Evolutionary conservation across 2,888 invertebrate genomes (phyloP).

Genomic region (Drosophila borborema): DNA sequence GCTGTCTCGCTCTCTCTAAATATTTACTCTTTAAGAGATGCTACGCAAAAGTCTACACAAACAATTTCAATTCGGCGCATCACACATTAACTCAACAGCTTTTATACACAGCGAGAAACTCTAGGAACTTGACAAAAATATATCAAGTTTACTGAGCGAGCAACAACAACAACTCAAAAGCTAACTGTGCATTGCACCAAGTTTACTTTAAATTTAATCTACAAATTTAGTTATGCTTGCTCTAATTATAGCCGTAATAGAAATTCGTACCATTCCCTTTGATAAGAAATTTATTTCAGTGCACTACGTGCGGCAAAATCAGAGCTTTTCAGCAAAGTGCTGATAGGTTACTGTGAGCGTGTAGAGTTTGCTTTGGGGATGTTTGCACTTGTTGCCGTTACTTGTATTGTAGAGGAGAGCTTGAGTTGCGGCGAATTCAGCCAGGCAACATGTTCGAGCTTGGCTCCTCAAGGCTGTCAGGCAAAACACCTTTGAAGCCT

Average conservation of each 20-base stretch:
- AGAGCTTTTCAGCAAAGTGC: conserved; percentile 47
- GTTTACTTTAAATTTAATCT: neutral
- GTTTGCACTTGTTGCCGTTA: conserved; percentile 75
- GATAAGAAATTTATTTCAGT: conserved; percentile 11
- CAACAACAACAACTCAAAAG: no score
- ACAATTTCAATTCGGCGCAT: conserved; percentile 39
- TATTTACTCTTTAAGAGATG: conserved; percentile 23
- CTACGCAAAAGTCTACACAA: conserved; percentile 54
- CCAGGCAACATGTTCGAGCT: conserved; percentile 72
- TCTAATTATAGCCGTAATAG: neutral
- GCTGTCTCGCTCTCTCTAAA: conserved; percentile 36
- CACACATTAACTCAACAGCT: conserved; percentile 49
- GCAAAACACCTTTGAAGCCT: no score
- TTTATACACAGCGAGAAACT: conserved; percentile 49
- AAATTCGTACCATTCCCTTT: neutral
- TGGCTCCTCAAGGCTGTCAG: neutral
- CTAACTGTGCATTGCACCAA: accelerated
- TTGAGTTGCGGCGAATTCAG: conserved; percentile 70
- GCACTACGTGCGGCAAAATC: conserved; percentile 15
- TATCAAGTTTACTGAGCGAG: neutral
- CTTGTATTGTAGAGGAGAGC: conserved; percentile 24
- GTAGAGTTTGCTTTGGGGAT: conserved; percentile 40
- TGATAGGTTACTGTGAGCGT: conserved; percentile 54
- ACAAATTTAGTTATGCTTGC: no score
- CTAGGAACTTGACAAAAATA: neutral